A percentile compares a stretch with the other conserved stretches of the same genome.
Evolutionary conservation across 2,888 invertebrate genomes (phyloP).

Genomic region (Drosophila prolongata): DNA sequence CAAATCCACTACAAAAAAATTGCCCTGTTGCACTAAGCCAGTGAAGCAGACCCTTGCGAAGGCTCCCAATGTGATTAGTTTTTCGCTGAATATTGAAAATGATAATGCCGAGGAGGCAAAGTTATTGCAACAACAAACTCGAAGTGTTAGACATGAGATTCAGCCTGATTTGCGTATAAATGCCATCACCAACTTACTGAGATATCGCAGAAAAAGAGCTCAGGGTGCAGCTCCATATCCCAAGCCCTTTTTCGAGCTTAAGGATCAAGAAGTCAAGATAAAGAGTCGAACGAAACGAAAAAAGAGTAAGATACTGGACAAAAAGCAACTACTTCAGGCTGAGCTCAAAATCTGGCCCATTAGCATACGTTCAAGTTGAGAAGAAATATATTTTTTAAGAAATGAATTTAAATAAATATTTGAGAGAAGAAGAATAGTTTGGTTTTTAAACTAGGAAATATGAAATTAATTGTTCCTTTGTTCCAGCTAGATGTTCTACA

Average conservation of each 20-base stretch:
- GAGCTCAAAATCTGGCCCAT: constrained; percentile 52
- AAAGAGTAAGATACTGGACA: constrained; percentile 1
- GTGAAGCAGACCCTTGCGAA: background rate
- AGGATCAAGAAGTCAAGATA: background rate
- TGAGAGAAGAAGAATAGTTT: no score
- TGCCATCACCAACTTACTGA: constrained; percentile 45
- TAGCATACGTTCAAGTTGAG: background rate
- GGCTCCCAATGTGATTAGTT: background rate
- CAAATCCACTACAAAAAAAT: constrained; percentile 25
- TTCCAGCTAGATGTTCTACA: no score
- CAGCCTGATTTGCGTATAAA: constrained; percentile 32
- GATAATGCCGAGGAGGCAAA: background rate
- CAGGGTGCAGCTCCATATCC: background rate
- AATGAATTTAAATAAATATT: background rate
- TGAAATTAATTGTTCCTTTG: no score
- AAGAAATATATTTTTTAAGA: constrained; percentile 15
- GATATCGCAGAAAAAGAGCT: constrained; percentile 27
- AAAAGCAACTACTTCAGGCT: constrained; percentile 41
- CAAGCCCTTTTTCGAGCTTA: background rate
- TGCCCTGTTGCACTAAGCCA: constrained; percentile 47
- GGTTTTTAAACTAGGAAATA: no score
- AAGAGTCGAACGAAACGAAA: background rate
- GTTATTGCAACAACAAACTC: background rate
- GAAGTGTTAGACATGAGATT: constrained; percentile 3
- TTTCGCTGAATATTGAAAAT: constrained; percentile 7